phyloP scores from a whole-genome alignment of 2,797 vertebrate genomes.

The Denticeps clupeoides region DNA sequence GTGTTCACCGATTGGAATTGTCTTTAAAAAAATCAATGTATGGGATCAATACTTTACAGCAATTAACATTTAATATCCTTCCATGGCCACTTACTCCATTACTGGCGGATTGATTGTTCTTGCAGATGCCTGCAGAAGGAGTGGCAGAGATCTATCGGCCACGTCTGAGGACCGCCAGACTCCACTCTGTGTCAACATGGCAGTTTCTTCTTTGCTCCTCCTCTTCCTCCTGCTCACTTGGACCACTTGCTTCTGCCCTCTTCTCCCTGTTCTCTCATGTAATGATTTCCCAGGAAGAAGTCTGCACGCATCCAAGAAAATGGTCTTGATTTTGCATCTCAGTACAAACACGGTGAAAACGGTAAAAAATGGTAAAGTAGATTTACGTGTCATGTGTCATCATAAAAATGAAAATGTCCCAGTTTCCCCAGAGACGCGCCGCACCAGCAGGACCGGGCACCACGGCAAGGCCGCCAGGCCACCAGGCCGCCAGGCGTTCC shows the following conservation, averaged over 20 bases:
- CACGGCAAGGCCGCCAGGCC: conserved; percentile 15
- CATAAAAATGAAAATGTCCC: too few species aligned
- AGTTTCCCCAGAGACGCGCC: conserved; percentile 39
- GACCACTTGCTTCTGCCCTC: too few species aligned
- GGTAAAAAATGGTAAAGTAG: too few species aligned
- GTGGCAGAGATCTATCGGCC: conserved; percentile 49
- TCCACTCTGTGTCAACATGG: conserved; percentile 36
- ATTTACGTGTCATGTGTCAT: too few species aligned
- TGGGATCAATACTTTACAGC: conserved; percentile 65
- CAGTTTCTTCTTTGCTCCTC: conserved; percentile 5
- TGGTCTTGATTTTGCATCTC: too few species aligned
- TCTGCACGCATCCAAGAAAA: too few species aligned
- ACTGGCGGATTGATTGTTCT: conserved; percentile 67
- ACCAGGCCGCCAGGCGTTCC: conserved; percentile 43
- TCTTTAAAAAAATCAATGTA: conserved; percentile 53
- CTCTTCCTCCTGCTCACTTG: neutral
- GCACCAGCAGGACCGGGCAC: conserved; percentile 36
- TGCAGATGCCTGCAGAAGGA: conserved; percentile 42
- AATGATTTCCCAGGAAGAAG: too few species aligned
- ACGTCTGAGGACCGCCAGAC: conserved; percentile 41
- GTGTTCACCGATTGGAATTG: conserved; percentile 66
- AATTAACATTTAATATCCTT: conserved; percentile 76
- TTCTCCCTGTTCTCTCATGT: too few species aligned
- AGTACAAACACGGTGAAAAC: too few species aligned
- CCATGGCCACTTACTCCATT: conserved; percentile 70